phyloP scores from a whole-genome alignment of 2,888 invertebrate species.

The Arrhopalites spinosus region DNA sequence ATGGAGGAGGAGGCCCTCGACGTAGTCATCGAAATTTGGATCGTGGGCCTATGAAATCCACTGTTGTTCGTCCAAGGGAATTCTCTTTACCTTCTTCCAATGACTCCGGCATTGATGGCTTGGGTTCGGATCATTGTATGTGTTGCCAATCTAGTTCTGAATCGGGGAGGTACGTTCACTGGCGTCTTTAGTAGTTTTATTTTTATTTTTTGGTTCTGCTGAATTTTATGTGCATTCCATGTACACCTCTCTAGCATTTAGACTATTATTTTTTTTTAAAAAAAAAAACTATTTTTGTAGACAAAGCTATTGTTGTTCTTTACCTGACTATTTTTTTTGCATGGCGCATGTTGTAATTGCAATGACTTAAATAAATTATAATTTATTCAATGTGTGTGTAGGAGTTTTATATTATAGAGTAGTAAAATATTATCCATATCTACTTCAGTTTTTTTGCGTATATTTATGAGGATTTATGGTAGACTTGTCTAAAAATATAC shows the following conservation, averaged over 20 bases:
- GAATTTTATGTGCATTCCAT: neutral
- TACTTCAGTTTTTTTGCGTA: neutral
- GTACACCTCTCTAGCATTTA: neutral
- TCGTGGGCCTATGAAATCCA: conserved; percentile 43
- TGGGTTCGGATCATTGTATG: conserved; percentile 53
- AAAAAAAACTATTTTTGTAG: conserved; percentile 6
- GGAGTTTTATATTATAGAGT: neutral
- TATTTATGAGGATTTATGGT: neutral
- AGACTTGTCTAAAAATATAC: neutral
- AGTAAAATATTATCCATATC: neutral
- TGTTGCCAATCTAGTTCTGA: conserved; percentile 52
- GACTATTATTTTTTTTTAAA: neutral
- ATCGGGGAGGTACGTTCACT: conserved; percentile 44
- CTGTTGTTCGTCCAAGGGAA: conserved; percentile 43
- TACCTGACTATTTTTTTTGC: neutral
- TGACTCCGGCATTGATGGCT: conserved; percentile 55
- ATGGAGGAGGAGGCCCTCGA: neutral
- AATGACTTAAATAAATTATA: too few species aligned
- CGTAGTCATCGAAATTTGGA: conserved; percentile 37
- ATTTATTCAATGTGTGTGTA: neutral
- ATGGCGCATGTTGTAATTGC: neutral
- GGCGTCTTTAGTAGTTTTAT: conserved; percentile 17
- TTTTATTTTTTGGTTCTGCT: neutral
- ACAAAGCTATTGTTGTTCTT: conserved; percentile 33
- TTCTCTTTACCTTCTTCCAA: conserved; percentile 54